Percentiles rank a stretch among this genome's conserved stretches.
Conservation (phyloP, 2,113 vertebrate species). For the Hemicordylus capensis region DNA sequence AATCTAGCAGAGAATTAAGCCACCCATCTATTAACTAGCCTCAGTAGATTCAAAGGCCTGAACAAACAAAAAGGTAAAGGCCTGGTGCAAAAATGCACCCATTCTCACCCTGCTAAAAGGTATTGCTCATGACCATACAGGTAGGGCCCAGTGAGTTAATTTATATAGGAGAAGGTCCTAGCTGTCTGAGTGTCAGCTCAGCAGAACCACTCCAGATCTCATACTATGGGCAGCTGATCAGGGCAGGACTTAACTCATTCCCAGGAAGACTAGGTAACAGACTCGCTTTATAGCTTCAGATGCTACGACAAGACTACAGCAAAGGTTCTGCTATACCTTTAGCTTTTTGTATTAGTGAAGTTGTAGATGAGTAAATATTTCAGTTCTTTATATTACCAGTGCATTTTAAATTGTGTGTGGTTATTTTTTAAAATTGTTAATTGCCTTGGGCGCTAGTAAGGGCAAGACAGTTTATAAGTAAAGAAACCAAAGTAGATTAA, state of each 20-base stretch:
- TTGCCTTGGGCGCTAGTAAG: neutral
- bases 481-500: neutral
- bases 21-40: too few relatives aligned
- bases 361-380: neutral
- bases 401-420: neutral
- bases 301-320: neutral
- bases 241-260: neutral
- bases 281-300: neutral
- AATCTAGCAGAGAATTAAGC: too few relatives aligned
- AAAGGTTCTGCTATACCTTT: neutral
- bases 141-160: neutral
- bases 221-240: neutral
- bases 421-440: neutral
- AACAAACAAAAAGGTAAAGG: too few relatives aligned
- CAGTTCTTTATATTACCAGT: neutral
- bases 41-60: too few relatives aligned
- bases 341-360: neutral
- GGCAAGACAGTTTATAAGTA: neutral
- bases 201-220: neutral
- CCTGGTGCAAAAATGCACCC: too few relatives aligned
- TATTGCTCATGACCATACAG: neutral
- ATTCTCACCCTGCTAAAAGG: neutral
- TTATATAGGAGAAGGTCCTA: too few relatives aligned
- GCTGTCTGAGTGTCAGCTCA: neutral
- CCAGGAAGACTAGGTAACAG: neutral